Base-by-base conservation (phyloP, 2,797 vertebrate species). In the Yasuhikotakia modesta region DNA sequence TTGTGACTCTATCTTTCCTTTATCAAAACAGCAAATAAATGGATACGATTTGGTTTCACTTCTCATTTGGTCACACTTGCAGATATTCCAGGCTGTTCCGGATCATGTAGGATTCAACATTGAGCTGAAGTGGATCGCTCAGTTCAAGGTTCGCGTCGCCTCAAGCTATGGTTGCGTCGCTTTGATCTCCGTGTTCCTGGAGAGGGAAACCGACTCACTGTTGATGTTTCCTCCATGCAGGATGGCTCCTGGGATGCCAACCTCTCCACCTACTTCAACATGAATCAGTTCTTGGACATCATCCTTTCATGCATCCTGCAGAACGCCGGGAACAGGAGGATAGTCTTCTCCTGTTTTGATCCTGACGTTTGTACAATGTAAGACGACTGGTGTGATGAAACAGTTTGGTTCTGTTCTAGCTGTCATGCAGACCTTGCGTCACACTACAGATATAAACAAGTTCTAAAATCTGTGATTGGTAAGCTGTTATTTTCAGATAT, bases 321-420 rank as follows among this genome's bases (percentile, higher is more conserved):
- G 88, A 94, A 94, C 85, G 95, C 94, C 55, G 95, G 95, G 65
- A 90, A 85, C 2, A 95, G 98, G 73, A 95, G 95, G 74, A 94
- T 99, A 55, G 88, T 99, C 19, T 99, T 99, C 93, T 99, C 98
- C 82, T 97, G 94, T 80, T 99, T 99, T 79, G 94, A 98, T 90
- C 96, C 97, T 0, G 96, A 99, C 82, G 88, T 99, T 86, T 99
- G 98, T 87, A 95, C 95, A 81, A 98, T 99, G 98, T 99, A 89
- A 95, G 96, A 92, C 50, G 14, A 19, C n/a, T 48, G 19, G 8
- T 35, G 7, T 21, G 19, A 2, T 21, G 5, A 52, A 52, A 57
- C 24, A 35, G 19, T 5, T 7, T 19, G n/a, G 16, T 32, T 17
- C 16, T 61, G 2, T 52, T 52, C 7, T n/a, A 52, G 10, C 7